These are phyloP conservation scores for Greenwoodochromis staneri DNA, from an alignment of 2,113 vertebrate species.

Conservation along the genomic window DNA sequence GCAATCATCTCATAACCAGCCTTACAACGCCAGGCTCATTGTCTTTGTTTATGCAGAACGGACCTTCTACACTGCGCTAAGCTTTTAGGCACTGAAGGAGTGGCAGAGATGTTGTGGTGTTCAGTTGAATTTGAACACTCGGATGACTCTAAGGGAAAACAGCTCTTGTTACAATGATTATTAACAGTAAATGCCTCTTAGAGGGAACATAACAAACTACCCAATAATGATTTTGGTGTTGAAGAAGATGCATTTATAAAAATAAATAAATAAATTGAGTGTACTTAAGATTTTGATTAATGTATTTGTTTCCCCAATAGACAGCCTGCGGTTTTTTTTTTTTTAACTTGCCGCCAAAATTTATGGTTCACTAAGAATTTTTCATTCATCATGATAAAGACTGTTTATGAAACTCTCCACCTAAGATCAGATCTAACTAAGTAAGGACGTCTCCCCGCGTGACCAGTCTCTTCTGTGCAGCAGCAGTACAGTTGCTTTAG, in stretches of 20 bases:
- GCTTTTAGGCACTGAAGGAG: conserved; percentile 18
- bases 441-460: background rate
- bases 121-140: conserved; percentile 38
- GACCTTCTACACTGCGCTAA: background rate
- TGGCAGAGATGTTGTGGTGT: conserved; percentile 19
- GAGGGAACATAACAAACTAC: background rate
- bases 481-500: conserved; percentile 35
- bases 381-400: background rate
- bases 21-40: conserved; percentile 40
- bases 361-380: background rate
- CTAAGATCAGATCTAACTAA: background rate
- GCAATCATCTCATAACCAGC: conserved; percentile 57
- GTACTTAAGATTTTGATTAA: background rate
- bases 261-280: background rate
- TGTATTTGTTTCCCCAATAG: background rate
- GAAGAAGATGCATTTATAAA: background rate
- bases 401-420: background rate
- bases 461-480: conserved; percentile 43
- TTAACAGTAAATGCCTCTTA: conserved; percentile 24
- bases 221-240: background rate
- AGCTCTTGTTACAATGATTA: conserved; percentile 16
- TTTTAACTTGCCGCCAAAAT: background rate
- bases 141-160: background rate
- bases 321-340: background rate
- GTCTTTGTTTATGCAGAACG: conserved; percentile 50